phyloP scores from a whole-genome alignment of 2,113 vertebrate species.

The Casuarius casuarius region DNA sequence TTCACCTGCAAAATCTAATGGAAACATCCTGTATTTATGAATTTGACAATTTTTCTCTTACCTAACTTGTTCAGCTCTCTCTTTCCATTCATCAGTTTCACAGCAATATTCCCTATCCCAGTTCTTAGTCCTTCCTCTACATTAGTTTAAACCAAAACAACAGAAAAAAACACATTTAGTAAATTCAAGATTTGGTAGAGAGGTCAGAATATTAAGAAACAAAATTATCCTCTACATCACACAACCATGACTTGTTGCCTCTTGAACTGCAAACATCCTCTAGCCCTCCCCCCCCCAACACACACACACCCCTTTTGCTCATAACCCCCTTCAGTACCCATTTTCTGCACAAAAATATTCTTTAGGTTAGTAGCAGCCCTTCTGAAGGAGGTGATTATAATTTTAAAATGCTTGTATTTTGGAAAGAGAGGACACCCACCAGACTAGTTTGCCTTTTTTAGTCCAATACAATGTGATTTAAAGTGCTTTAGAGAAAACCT shows the following conservation, averaged over 20 bases:
- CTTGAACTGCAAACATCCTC: not conserved
- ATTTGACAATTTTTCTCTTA: not conserved
- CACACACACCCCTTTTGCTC: not conserved
- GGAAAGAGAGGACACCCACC: not conserved
- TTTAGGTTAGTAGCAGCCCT: not conserved
- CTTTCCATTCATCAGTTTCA: not conserved
- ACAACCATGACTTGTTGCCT: not conserved
- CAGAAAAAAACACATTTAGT: not conserved
- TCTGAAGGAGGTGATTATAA: not conserved
- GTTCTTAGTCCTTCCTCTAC: not conserved
- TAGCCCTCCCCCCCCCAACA: no score
- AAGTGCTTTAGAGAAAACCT: not conserved
- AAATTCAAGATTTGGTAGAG: not conserved
- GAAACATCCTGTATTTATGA: accelerated
- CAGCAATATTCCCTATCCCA: not conserved
- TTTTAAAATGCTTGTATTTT: not conserved
- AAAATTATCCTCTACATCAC: not conserved
- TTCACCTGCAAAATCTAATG: not conserved
- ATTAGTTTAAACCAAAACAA: not conserved
- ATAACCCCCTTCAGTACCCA: not conserved
- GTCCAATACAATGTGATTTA: not conserved
- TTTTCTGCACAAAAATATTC: not conserved
- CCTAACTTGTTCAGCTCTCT: not conserved
- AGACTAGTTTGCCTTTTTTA: not conserved
- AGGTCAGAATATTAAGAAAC: not conserved